Evolutionary conservation across 1,140 invertebrate genomes (phyloP).

Genomic region (Magallana angulata): DNA sequence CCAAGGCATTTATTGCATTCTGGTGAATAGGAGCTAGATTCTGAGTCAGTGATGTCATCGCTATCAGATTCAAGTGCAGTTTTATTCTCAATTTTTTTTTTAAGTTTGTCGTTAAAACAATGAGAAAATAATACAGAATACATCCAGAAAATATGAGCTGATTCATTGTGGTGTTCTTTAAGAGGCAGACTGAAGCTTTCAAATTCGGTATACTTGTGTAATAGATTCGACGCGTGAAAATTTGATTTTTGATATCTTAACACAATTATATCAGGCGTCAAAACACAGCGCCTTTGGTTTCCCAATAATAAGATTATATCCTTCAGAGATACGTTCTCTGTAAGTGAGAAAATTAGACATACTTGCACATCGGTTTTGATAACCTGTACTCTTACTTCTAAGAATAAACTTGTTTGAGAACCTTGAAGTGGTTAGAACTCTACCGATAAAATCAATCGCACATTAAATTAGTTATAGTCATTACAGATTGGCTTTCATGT

Average conservation of each 20-base stretch:
- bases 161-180: too few species aligned
- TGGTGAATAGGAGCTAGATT: background rate
- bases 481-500: conserved; percentile 23
- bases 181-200: too few species aligned
- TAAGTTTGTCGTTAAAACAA: too few species aligned
- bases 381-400: background rate
- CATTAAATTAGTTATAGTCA: conserved; percentile 28
- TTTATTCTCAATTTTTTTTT: too few species aligned
- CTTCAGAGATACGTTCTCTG: background rate
- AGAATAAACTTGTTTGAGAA: background rate
- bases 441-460: conserved; percentile 25
- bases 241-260: conserved; percentile 27
- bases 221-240: conserved; percentile 19
- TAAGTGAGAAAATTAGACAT: background rate
- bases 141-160: too few species aligned
- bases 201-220: too few species aligned
- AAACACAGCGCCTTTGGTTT: background rate
- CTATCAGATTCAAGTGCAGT: too few species aligned
- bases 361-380: background rate
- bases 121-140: too few species aligned
- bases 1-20: conserved; percentile 13
- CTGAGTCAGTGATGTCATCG: too few species aligned
- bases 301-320: conserved; percentile 30
- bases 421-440: conserved; percentile 29
- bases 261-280: conserved; percentile 6